Percentiles rank a stretch among this genome's conserved stretches.
These are phyloP conservation scores for Isurus oxyrinchus DNA, from an alignment of 2,113 vertebrate genomes.

Conservation along the genomic window DNA sequence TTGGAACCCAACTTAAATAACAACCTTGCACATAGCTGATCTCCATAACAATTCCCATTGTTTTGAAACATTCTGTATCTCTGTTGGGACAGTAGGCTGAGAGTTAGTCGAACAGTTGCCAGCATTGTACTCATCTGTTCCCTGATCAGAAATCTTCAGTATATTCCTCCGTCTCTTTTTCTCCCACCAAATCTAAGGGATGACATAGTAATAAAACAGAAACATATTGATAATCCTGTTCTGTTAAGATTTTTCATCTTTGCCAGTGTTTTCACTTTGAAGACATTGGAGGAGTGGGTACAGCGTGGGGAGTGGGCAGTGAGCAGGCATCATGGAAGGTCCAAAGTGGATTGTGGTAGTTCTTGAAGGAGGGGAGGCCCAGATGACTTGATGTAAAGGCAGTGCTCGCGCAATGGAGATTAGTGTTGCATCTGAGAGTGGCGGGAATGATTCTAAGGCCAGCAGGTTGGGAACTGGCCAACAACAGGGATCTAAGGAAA, in stretches of 20 bases:
- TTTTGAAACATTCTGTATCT: neutral
- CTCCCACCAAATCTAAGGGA: neutral
- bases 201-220: neutral
- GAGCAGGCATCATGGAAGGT: neutral
- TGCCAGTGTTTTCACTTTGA: neutral
- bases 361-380: no score
- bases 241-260: neutral
- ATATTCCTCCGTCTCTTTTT: neutral
- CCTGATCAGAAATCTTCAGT: neutral
- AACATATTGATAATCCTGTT: neutral
- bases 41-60: neutral
- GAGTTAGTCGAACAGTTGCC: neutral
- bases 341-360: neutral
- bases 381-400: neutral
- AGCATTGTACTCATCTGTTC: neutral
- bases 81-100: neutral
- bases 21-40: neutral
- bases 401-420: neutral
- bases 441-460: neutral
- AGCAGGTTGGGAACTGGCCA: neutral
- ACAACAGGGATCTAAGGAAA: neutral
- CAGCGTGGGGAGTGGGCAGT: neutral
- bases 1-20: neutral
- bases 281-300: neutral
- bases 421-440: no score